A percentile compares a stretch with the other conserved stretches of the same genome.
Evolutionary conservation across 1,140 invertebrate species (phyloP).

Genomic region (Triops longicaudatus): DNA sequence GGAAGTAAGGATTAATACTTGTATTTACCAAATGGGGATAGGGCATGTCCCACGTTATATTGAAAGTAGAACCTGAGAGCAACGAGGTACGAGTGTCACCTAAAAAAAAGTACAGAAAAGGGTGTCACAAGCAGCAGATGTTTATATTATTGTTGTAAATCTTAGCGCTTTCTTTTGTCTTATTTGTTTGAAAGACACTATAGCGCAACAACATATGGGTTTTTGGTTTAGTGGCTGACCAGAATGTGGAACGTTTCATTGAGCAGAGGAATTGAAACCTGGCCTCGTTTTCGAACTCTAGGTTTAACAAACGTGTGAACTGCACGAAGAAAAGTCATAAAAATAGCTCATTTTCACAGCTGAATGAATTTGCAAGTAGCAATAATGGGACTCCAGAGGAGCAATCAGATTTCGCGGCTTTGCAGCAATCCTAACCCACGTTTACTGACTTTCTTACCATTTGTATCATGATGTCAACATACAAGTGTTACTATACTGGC

Average conservation of each 20-base stretch:
- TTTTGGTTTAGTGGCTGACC: neutral
- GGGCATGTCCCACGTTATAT: slow-evolving; percentile 86
- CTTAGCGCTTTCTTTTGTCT: neutral
- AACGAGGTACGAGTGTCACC: slow-evolving; percentile 64
- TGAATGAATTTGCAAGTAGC: no score
- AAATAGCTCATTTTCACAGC: no score
- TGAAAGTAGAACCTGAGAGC: slow-evolving; percentile 69
- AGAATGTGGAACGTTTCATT: neutral
- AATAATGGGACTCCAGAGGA: no score
- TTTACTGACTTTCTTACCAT: no score
- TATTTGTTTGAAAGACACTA: neutral
- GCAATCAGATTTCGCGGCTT: no score
- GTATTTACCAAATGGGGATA: slow-evolving; percentile 75
- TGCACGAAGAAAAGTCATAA: no score
- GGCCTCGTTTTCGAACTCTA: neutral
- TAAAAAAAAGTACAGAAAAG: slow-evolving; percentile 32
- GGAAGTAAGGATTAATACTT: slow-evolving; percentile 40
- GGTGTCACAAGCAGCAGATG: neutral
- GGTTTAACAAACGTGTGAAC: no score
- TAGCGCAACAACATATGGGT: neutral
- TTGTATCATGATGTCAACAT: no score
- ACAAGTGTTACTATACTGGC: no score
- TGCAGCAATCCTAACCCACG: no score
- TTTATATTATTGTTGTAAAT: neutral
- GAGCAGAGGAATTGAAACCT: neutral